Conservation (phyloP, 2,888 invertebrate genomes). For the Patella pellucida region DNA sequence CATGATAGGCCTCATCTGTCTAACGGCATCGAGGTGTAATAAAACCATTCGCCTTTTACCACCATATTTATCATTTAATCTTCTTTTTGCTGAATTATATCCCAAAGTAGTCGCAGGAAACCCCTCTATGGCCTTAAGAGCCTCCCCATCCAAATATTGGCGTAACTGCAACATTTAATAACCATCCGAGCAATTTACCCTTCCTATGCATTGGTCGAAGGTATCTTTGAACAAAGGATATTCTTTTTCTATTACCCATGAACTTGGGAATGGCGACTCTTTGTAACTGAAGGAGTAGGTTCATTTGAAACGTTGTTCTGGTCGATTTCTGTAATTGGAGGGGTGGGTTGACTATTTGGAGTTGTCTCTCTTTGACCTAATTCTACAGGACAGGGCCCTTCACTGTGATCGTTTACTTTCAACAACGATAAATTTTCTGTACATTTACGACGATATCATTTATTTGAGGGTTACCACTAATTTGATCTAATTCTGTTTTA, state of each 20-base stretch:
- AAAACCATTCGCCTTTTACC: not conserved
- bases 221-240: not conserved
- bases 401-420: too few relatives aligned
- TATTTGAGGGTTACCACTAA: not conserved
- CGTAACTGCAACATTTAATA: not conserved
- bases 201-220: not conserved
- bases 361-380: not conserved
- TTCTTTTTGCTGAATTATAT: not conserved
- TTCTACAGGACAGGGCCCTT: not conserved
- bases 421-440: not conserved
- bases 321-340: too few relatives aligned
- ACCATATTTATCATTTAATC: slow-evolving; percentile 1
- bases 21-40: not conserved
- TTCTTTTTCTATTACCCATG: not conserved
- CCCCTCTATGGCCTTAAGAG: not conserved
- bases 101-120: slow-evolving; percentile 1
- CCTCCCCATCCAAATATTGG: slow-evolving; percentile 1
- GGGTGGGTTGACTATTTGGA: not conserved
- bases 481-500: not conserved
- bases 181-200: not conserved
- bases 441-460: not conserved
- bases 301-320: too few relatives aligned
- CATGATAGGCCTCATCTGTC: not conserved
- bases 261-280: not conserved
- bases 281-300: not conserved